Percentiles rank a stretch among this genome's conserved stretches.
phyloP scores from a whole-genome alignment of 2,113 vertebrate genomes.

The Hypomesus transpacificus region DNA sequence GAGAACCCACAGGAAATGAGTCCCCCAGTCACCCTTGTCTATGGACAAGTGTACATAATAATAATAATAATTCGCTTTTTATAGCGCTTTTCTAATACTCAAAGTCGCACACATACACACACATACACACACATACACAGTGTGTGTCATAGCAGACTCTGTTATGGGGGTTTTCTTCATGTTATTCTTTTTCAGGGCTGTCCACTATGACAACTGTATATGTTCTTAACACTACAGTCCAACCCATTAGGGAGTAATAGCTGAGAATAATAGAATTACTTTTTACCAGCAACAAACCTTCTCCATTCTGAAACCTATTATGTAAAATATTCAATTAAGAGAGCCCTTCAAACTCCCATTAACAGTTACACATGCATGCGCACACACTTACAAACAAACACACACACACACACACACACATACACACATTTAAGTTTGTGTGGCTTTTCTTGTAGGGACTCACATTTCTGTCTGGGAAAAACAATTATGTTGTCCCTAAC shows the following conservation, averaged over 20 bases:
- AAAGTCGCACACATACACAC: too few relatives aligned
- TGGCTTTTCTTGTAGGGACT: too few relatives aligned
- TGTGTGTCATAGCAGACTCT: background rate
- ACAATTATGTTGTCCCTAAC: too few relatives aligned
- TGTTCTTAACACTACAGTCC: background rate
- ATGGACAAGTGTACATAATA: background rate
- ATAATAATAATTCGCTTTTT: too few relatives aligned
- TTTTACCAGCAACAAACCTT: background rate
- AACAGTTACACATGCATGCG: background rate
- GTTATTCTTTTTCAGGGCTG: background rate
- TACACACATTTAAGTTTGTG: background rate
- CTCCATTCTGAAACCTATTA: background rate
- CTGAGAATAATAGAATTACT: background rate
- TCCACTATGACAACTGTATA: background rate
- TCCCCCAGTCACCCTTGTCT: background rate
- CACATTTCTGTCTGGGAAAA: too few relatives aligned
- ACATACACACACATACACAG: background rate
- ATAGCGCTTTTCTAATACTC: too few relatives aligned
- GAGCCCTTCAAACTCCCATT: background rate
- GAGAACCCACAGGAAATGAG: background rate
- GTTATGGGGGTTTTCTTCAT: too few relatives aligned
- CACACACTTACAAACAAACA: conserved; percentile 7
- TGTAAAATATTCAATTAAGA: background rate
- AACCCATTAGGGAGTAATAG: background rate
- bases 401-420: background rate